Evolutionary conservation across 2,113 vertebrate species (phyloP), one percentile per base, ranked within the genome.

Genomic region (Pheucticus melanocephalus): DNA sequence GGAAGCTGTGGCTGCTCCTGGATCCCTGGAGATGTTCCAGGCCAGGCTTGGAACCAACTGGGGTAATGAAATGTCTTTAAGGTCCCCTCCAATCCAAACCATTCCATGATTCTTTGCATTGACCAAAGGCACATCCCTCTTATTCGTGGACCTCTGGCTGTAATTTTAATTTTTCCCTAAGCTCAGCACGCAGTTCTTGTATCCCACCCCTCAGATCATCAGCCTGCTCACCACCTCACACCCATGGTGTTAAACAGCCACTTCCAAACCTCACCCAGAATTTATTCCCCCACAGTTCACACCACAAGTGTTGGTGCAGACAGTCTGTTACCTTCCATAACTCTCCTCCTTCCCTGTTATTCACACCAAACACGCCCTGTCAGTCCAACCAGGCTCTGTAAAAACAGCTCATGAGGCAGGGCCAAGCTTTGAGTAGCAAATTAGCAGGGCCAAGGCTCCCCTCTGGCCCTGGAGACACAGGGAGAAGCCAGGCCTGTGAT

Each of bases 51-150:
- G 77, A 81, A 4, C 60, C 8, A 2, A 37, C 28, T 73, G 77
- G 33, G 44, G 5, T 11, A 6, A 6, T 4, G 5, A 37, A 20
- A n/a, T 1, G 0, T 28, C 12, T 81, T 59, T 48, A 57, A 50
- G 2, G 5, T 50, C 17, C 11, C 8, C 39, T 60, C 30, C 15
- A 57, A 21, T 16, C 39, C 77, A 51, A 66, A 39, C 11, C 60
- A 39, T 68, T 45, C 61, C 24, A 12, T 6, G 16, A 68, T 33
- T 19, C 39, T 60, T 18, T 2, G 5, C 28, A 42, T 88, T 77
- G n/a, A 13, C 15, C n/a, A n/a, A n/a, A n/a, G n/a, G n/a, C n/a
- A n/a, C 2, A 87, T 22, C 18, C 3, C 3, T 15, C 7, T 39
- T 22, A 16, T 31, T 61, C 23, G 4, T 24, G 7, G 47, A 48